A percentile compares a stretch with the other conserved stretches of the same genome.
Conservation (phyloP, 2,888 invertebrate species). For the Tanypteryx hageni region DNA sequence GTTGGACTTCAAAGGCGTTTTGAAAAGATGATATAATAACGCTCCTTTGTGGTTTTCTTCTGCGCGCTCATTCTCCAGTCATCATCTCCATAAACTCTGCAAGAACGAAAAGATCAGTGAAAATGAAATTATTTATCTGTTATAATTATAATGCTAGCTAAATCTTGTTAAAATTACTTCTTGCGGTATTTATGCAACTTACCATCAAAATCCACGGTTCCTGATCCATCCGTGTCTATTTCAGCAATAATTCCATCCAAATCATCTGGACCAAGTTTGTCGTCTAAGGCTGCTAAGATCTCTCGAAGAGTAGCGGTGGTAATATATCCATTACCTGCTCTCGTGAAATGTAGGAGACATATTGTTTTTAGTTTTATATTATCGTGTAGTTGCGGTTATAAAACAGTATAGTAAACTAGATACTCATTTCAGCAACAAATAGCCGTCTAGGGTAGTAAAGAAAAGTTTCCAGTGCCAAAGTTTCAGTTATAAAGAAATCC, state of each 20-base stretch:
- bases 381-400: not conserved
- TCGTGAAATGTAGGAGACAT: not conserved
- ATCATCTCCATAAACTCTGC: constrained; percentile 97
- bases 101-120: constrained; percentile 72
- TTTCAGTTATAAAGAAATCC: too few relatives aligned
- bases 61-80: constrained; percentile 86
- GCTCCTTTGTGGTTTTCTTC: not conserved
- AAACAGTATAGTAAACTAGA: not conserved
- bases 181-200: constrained; percentile 70
- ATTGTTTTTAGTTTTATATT: not conserved
- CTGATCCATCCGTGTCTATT: constrained; percentile 98
- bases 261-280: constrained; percentile 94
- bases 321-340: constrained; percentile 84
- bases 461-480: too few relatives aligned
- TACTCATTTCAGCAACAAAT: not conserved
- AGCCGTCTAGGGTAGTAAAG: too few relatives aligned
- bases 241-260: constrained; percentile 98
- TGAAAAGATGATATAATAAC: not conserved
- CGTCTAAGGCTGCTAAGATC: constrained; percentile 94
- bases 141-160: not conserved
- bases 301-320: constrained; percentile 87
- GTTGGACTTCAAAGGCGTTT: not conserved
- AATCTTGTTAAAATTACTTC: not conserved
- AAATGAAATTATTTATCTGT: not conserved
- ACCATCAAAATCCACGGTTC: constrained; percentile 99